Evolutionary conservation across 2,113 vertebrate genomes (phyloP), one percentile per base, ranked within the genome.

Genomic region (Stomatorhinus ivindoensis): DNA sequence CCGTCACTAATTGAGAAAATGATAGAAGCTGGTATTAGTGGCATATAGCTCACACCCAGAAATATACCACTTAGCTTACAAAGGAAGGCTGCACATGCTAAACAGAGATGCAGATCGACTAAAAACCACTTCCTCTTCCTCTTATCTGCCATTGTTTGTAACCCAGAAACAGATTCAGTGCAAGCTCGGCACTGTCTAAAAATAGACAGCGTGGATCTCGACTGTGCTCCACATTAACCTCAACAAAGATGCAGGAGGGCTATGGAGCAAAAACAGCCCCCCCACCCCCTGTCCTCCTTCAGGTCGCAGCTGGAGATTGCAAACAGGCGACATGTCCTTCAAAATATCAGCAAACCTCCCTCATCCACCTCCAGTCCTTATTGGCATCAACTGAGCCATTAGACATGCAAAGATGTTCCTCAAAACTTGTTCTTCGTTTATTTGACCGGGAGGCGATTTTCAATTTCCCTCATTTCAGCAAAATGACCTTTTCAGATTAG

Each of bases 121-220:
- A 47, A 83, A 85, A 89, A 85, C 88, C 88, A 65, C 88, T 89
- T 89, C 88, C 88, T 89, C 31, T 80, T 24, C 69, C 46, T 19
- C 88, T 31, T 89, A 85, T 89, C 88, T 84, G 80, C 39, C 80
- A 85, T 89, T 85, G 88, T 89, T 89, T 27, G 80, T 55, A 89
- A 89, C 88, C 80, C 76, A 84, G 80, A 84, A 84, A 89, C 76
- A 89, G 80, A 84, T 61, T 27, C n/a, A 85, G 19, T 35, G 39
- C 51, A 58, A 84, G 51, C 42, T 35, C 48, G n/a, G 9, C 48
- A 5, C 15, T 10, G 24, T 73, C 88, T 89, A 83, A 89, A 89
- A 83, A 89, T 84, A 89, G 69, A 84, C 21, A n/a, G 2, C 61
- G 87, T 69, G 24, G 58, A 65, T 73, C 61, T 73, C 58, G 44